Conservation (phyloP, 2,797 vertebrate species). For the Melanotaenia nigrans region DNA sequence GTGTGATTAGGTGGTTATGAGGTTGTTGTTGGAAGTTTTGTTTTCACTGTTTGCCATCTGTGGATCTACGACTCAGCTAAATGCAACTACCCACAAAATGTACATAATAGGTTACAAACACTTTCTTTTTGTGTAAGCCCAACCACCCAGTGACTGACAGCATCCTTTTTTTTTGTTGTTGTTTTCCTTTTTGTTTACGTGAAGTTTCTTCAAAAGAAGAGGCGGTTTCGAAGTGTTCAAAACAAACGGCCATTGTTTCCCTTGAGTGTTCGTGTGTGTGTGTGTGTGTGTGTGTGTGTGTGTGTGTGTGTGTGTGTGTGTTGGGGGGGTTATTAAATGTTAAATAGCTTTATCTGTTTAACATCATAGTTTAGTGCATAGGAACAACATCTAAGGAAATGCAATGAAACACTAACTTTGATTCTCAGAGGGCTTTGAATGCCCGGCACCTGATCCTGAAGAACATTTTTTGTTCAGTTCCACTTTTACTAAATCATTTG, state of each 20-base stretch:
- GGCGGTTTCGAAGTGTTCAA: neutral
- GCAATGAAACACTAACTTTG: neutral
- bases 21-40: constrained; percentile 3
- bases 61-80: constrained; percentile 1
- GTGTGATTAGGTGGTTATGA: neutral
- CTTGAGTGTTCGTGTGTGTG: neutral
- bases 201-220: neutral
- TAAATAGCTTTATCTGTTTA: neutral
- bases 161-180: too few relatives aligned
- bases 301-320: too few relatives aligned
- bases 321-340: neutral
- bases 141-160: neutral
- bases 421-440: neutral
- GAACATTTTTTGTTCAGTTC: neutral
- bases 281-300: too few relatives aligned
- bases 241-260: neutral
- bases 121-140: constrained; percentile 5
- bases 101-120: constrained; percentile 7
- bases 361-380: neutral
- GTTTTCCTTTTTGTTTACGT: neutral
- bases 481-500: neutral
- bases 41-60: neutral
- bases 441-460: neutral
- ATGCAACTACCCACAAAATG: neutral
- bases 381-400: neutral